phyloP scores from a whole-genome alignment of 2,113 vertebrate genomes.

The Lycocorax pyrrhopterus region DNA sequence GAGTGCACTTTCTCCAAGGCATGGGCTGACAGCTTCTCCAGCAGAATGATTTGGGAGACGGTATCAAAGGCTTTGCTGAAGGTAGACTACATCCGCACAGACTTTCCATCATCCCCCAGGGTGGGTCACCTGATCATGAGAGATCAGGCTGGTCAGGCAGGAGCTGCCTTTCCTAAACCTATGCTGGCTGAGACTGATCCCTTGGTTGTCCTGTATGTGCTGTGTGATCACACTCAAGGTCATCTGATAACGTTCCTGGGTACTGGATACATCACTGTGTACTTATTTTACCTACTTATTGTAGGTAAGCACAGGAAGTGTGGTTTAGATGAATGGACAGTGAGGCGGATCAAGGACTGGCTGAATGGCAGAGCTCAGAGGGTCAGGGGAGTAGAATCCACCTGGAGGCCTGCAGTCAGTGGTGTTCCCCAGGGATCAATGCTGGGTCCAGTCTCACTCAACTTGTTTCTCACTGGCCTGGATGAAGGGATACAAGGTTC shows the following conservation, averaged over 20 bases:
- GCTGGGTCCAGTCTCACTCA: neutral
- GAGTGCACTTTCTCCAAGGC: neutral
- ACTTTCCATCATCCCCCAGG: fast-evolving
- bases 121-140: neutral
- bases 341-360: neutral
- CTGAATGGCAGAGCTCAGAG: neutral
- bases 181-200: neutral
- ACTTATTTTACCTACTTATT: neutral
- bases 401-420: neutral
- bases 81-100: no score
- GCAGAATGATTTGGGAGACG: neutral
- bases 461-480: neutral
- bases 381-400: neutral
- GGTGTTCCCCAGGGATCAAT: neutral
- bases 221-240: neutral
- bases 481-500: neutral
- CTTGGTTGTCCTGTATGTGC: neutral
- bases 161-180: neutral
- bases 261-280: neutral
- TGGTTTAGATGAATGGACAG: neutral
- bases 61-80: neutral
- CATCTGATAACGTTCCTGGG: neutral
- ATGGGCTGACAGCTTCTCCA: neutral
- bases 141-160: neutral
- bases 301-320: neutral